phyloP scores from a whole-genome alignment of 1,140 invertebrate species.

The Telenomus remus region DNA sequence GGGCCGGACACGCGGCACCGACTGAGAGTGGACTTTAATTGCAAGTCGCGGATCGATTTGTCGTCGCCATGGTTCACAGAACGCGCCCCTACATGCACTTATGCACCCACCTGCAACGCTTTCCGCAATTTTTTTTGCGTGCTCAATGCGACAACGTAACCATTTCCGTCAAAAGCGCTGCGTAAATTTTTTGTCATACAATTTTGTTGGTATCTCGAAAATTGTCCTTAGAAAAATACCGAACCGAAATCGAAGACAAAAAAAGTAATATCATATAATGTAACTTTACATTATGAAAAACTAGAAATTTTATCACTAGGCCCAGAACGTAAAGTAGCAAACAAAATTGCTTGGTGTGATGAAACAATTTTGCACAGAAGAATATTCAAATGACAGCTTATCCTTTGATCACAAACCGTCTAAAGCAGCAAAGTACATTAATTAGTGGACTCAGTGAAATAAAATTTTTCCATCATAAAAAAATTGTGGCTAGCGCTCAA shows the following conservation, averaged over 20 bases:
- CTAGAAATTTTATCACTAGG: slow-evolving; percentile 9
- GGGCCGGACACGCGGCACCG: slow-evolving; percentile 46
- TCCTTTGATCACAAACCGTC: slow-evolving; percentile 35
- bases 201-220: no score
- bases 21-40: slow-evolving; percentile 70
- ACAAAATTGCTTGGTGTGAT: slow-evolving; percentile 26
- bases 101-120: slow-evolving; percentile 22
- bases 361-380: slow-evolving; percentile 22
- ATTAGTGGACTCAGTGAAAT: slow-evolving; percentile 44
- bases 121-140: slow-evolving; percentile 35
- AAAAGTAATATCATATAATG: slow-evolving; percentile 4
- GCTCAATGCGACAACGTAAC: slow-evolving; percentile 52
- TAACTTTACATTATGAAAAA: slow-evolving; percentile 17
- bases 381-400: slow-evolving; percentile 25
- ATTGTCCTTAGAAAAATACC: no score
- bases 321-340: slow-evolving; percentile 28
- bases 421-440: slow-evolving; percentile 41
- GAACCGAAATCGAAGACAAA: no score
- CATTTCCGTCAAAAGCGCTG: slow-evolving; percentile 54
- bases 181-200: slow-evolving; percentile 30
- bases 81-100: slow-evolving; percentile 56
- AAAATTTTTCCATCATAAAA: slow-evolving; percentile 35
- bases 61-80: slow-evolving; percentile 60
- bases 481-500: slow-evolving; percentile 41
- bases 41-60: slow-evolving; percentile 71